Evolutionary conservation across 2,113 vertebrate genomes (phyloP), one percentile per base, ranked within the genome.

Genomic region (Cynocephalus volans): DNA sequence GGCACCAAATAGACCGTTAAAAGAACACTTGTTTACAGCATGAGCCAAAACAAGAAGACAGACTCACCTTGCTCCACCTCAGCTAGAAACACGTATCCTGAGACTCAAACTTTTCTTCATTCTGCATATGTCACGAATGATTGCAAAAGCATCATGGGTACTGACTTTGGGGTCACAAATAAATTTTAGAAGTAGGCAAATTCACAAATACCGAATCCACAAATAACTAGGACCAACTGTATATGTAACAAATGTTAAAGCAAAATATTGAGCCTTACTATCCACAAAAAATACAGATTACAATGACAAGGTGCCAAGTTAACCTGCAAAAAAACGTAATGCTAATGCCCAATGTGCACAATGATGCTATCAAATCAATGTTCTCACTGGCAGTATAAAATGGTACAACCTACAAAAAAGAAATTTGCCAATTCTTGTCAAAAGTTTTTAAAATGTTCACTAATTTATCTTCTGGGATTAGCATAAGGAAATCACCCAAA

Each of bases 401-500:
- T 4, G 14, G n/a, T n/a, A 81, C 19, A 69, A 50, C 26, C 33
- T 64, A 33, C 26, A 85, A 77, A 69, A 72, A 33, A 41, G 5
- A 45, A 72, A 76, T 67, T 45, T 94, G 33, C 54, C 60, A 73
- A 86, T 73, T 73, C 56, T 52, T 92, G 67, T n/a, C 83, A 81
- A 85, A 60, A 54, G 56, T 4, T 86, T 84, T 96, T 8, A 73
- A 77, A 90, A 76, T 64, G 77, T 11, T 48, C 60, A 62, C n/a
- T 89, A 26, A 48, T 88, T 96, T 93, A 12, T 97, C 58, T 82
- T 72, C 75, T 31, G 48, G 48, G 76, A 81, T n/a, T 52, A 83
- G 21, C 4, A 65, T 73, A 62, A 76, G n/a, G 6, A 85, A 85
- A 93, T 28, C 41, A 72, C 28, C 19, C 60, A 88, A 79, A 91